phyloP scores from a whole-genome alignment of 1,140 invertebrate species.

The Papilio aristodemus region DNA sequence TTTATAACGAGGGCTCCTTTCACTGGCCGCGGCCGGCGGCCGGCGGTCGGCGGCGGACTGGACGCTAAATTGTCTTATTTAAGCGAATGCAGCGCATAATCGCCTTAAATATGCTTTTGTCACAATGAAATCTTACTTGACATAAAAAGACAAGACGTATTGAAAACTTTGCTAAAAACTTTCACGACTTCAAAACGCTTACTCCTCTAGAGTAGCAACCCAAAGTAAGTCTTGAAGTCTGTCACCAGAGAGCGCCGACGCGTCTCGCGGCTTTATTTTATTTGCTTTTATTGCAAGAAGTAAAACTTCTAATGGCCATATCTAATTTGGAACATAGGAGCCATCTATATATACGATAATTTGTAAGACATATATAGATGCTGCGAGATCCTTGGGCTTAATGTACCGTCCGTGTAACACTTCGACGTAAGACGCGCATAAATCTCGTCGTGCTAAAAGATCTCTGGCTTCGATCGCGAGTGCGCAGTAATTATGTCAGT shows the following conservation, averaged over 20 bases:
- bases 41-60: too few relatives aligned
- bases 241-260: too few relatives aligned
- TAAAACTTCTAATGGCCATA: too few relatives aligned
- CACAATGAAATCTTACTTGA: conserved; percentile 16
- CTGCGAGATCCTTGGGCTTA: background rate
- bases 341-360: too few relatives aligned
- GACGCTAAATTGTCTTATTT: conserved; percentile 41
- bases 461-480: background rate
- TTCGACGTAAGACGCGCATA: background rate
- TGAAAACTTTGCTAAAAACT: conserved; percentile 4
- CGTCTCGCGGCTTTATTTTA: too few relatives aligned
- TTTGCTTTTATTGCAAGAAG: too few relatives aligned
- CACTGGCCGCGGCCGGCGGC: conserved; percentile 19
- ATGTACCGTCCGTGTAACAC: background rate
- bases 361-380: too few relatives aligned
- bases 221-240: too few relatives aligned
- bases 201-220: too few relatives aligned
- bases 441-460: background rate
- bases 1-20: conserved; percentile 36
- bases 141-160: conserved; percentile 1
- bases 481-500: background rate
- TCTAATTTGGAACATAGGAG: too few relatives aligned
- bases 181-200: too few relatives aligned
- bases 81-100: conserved; percentile 31
- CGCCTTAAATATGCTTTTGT: conserved; percentile 19